phyloP scores from a whole-genome alignment of 2,113 vertebrate genomes.

The Aptenodytes patagonicus region DNA sequence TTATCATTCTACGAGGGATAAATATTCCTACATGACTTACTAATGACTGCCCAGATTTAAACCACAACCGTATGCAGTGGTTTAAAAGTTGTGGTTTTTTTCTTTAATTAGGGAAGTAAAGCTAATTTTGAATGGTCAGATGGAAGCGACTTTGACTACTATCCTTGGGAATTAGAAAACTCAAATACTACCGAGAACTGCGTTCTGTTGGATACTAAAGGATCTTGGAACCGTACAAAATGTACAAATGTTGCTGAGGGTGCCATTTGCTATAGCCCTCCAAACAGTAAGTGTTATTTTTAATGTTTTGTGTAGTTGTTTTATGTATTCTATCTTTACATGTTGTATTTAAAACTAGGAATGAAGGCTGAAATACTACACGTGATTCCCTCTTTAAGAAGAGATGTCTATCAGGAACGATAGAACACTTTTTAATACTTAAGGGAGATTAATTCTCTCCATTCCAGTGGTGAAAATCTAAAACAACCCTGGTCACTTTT shows the following conservation, averaged over 20 bases:
- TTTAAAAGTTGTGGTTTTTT: not conserved
- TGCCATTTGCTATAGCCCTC: conserved; percentile 86
- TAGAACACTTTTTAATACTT: not conserved
- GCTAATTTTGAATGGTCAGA: conserved; percentile 91
- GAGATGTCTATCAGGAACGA: not conserved
- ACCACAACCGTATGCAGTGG: not conserved
- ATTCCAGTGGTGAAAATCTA: not conserved
- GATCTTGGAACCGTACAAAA: conserved; percentile 78
- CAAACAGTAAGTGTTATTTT: conserved; percentile 64
- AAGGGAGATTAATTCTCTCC: not conserved
- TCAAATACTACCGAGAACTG: conserved; percentile 73
- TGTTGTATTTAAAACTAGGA: not conserved
- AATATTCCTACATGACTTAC: not conserved
- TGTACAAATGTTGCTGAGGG: conserved; percentile 79
- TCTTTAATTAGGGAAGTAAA: conserved; percentile 73
- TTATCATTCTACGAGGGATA: not conserved
- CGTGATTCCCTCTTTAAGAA: not conserved
- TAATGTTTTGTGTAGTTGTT: not conserved
- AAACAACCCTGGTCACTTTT: not conserved
- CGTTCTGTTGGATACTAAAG: conserved; percentile 78
- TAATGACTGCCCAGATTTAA: not conserved
- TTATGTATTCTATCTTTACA: not conserved
- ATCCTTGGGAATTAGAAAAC: conserved; percentile 54
- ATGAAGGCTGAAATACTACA: not conserved
- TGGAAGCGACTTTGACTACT: conserved; percentile 80